phyloP scores from a whole-genome alignment of 2,888 invertebrate species.

The Orthosia gracilis region DNA sequence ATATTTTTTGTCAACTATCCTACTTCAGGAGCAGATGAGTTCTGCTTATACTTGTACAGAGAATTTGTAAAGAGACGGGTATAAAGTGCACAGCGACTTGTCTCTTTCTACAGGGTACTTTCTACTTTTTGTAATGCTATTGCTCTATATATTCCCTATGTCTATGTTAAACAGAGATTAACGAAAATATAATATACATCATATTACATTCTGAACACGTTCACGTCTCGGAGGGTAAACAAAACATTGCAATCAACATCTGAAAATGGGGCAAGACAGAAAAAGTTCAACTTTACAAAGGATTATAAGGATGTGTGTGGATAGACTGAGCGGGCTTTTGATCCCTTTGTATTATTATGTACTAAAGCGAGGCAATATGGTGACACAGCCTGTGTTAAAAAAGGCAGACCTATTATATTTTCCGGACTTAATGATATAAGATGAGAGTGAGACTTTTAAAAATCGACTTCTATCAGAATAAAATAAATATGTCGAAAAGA shows the following conservation, averaged over 20 bases:
- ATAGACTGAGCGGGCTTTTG: constrained; percentile 13
- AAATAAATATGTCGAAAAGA: too few species aligned
- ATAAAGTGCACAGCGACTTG: too few species aligned
- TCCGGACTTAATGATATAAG: too few species aligned
- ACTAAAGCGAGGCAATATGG: neutral
- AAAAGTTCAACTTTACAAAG: constrained; percentile 39
- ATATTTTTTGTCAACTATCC: too few species aligned
- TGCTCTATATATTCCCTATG: too few species aligned
- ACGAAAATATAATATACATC: neutral
- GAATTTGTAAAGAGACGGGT: too few species aligned
- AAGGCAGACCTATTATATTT: neutral
- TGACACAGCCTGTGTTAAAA: neutral
- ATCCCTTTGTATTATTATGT: neutral
- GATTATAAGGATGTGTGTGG: constrained; percentile 21
- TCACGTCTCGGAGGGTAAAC: constrained; percentile 5
- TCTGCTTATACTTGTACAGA: too few species aligned
- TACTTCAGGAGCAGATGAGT: too few species aligned
- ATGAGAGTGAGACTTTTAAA: too few species aligned
- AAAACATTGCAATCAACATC: constrained; percentile 39
- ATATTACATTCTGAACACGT: constrained; percentile 18
- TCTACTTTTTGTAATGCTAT: too few species aligned
- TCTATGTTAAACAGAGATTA: neutral
- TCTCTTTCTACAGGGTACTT: too few species aligned
- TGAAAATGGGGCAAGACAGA: constrained; percentile 30
- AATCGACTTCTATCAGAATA: too few species aligned